Conservation (phyloP, 2,113 vertebrate genomes). For the Pica pica region DNA sequence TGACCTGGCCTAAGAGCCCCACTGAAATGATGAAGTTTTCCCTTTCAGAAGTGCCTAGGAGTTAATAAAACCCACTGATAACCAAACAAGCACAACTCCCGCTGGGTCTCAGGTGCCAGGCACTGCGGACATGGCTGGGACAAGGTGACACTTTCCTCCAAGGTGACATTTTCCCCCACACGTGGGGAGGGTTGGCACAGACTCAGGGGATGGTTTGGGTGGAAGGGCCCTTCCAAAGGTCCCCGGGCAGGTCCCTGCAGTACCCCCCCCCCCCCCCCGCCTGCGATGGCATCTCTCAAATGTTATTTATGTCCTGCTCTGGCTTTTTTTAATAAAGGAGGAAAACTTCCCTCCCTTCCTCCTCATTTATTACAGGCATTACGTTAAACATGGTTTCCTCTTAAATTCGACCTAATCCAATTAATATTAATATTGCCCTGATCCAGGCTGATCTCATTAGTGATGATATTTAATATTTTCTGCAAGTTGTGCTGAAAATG, state of each 20-base stretch:
- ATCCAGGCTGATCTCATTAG: constrained; percentile 36
- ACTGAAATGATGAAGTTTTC: background rate
- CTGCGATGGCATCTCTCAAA: background rate
- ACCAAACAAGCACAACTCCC: fast-evolving
- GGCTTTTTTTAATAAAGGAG: background rate
- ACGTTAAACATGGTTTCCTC: constrained; percentile 43
- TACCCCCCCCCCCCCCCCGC: too few species aligned
- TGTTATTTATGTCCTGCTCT: background rate
- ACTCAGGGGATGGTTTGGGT: background rate
- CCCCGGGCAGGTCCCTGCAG: background rate
- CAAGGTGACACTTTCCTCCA: background rate
- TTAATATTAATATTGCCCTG: constrained; percentile 28
- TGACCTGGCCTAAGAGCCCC: fast-evolving
- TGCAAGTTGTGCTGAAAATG: background rate
- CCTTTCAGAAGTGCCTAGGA: background rate
- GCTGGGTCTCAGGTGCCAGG: fast-evolving
- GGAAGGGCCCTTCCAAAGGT: background rate
- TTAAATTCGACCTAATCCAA: background rate
- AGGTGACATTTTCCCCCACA: background rate
- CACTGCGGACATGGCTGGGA: fast-evolving
- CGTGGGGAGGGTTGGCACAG: fast-evolving
- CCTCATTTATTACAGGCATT: constrained; percentile 8
- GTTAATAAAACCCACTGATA: background rate
- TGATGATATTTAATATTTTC: constrained; percentile 1
- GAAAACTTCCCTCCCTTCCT: constrained; percentile 15